Base-by-base conservation (phyloP, 2,888 invertebrate species). In the Brachyopa scutellaris region DNA sequence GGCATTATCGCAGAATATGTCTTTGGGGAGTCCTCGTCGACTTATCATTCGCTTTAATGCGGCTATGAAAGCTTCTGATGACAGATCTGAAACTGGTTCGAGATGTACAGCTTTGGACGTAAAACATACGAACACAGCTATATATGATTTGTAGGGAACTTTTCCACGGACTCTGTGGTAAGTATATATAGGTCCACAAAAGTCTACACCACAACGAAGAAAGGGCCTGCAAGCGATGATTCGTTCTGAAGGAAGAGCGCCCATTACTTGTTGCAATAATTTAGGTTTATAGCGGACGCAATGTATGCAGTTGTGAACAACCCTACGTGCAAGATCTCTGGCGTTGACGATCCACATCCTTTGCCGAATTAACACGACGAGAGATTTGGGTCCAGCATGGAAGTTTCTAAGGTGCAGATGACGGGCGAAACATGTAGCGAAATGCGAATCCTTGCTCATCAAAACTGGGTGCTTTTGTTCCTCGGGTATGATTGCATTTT, bases 371-470 rank as follows among this genome's bases (percentile, higher is more conserved):
- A n/a, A n/a, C n/a, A n/a, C n/a, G n/a, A n/a, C n/a, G n/a, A n/a
- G n/a, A n/a, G n/a, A n/a, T n/a, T n/a, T 62, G 0, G 40, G 57
- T 8, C 74, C 74, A 19, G 69, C 80, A 31, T 80, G 80, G 9
- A 26, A 26, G n/a, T n/a, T n/a, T n/a, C n/a, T n/a, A n/a, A n/a
- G n/a, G n/a, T 53, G 55, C 7, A 36, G 55, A 7, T 57, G 17
- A 0, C 26, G 38, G 1, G 11, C 23, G 5, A 15, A 40, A n/a
- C 38, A 38, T 1, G 0, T 15, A 2, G 15, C 15, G 5, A 66
- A 66, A 3, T 29, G 15, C 2, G 36, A 49, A 21, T 64, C 17
- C 17, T 49, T 64, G 6, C n/a, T 5, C n/a, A 49, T 13, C 17
- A 64, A 8, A 3, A 59, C 9, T 3, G 47, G 69, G 13, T 47